These are phyloP conservation scores for Acridotheres tristis DNA, from an alignment of 2,797 vertebrate genomes.

Conservation along the genomic window DNA sequence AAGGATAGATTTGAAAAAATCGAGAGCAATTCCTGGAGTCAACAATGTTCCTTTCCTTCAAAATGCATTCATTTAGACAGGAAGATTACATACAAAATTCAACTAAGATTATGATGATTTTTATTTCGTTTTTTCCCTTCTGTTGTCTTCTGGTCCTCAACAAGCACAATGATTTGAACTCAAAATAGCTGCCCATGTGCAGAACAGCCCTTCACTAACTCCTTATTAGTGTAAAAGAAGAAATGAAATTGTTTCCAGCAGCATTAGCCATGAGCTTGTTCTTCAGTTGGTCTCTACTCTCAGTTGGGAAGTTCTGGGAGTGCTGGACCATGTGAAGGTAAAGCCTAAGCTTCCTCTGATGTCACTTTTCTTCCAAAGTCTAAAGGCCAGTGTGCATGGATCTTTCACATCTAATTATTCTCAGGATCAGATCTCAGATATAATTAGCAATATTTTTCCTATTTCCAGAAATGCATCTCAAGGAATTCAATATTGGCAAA, in stretches of 20 bases:
- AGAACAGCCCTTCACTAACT: not conserved
- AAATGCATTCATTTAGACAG: not conserved
- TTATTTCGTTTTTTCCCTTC: not conserved
- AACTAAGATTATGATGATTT: not conserved
- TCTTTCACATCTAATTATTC: not conserved
- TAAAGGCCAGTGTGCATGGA: not conserved
- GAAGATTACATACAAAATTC: not conserved
- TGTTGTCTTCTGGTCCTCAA: not conserved
- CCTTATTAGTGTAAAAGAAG: not conserved
- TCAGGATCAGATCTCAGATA: not conserved
- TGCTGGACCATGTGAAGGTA: not conserved
- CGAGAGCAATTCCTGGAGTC: not conserved
- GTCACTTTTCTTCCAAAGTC: not conserved
- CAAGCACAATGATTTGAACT: rapidly evolving
- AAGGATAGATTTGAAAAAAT: not conserved
- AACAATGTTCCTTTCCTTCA: not conserved
- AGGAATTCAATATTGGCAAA: not conserved
- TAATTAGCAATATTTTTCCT: not conserved
- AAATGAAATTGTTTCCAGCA: not conserved
- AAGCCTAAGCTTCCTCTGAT: not conserved
- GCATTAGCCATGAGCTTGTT: not conserved
- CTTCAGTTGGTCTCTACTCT: not conserved
- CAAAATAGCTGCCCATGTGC: not conserved
- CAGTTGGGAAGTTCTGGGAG: not conserved
- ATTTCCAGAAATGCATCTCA: not conserved